phyloP scores from a whole-genome alignment of 2,113 vertebrate genomes.

The Hippoglossus stenolepis region DNA sequence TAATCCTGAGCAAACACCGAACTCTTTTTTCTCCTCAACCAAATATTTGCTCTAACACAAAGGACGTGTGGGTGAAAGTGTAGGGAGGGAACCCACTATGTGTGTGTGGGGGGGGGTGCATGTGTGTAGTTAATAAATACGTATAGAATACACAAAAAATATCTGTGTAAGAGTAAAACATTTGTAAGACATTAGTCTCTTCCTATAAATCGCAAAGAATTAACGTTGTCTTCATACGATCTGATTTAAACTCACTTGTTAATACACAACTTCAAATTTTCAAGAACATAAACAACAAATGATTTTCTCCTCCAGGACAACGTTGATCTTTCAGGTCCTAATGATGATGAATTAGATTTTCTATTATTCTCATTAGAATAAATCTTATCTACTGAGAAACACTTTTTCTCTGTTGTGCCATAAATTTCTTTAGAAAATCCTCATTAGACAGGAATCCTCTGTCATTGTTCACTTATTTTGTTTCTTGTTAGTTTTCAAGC shows the following conservation, averaged over 20 bases:
- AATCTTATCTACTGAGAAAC: no score
- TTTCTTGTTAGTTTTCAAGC: no score
- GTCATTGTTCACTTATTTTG: no score
- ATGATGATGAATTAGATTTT: no score
- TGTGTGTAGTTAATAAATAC: not conserved
- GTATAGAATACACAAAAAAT: not conserved
- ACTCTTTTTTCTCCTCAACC: not conserved
- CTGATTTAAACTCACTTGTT: no score
- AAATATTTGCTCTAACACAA: not conserved
- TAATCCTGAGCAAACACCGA: constrained; percentile 39
- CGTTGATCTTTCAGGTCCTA: no score
- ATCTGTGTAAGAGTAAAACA: not conserved
- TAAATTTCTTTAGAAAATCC: no score
- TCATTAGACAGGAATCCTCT: no score
- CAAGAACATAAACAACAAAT: no score
- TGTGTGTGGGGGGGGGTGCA: not conserved
- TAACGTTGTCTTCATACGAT: not conserved
- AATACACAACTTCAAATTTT: no score
- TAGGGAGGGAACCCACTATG: not conserved
- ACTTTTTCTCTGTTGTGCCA: not conserved
- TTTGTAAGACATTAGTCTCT: not conserved
- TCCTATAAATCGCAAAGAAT: not conserved
- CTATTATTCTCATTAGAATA: no score
- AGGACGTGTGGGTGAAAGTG: not conserved
- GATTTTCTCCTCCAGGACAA: no score